Base-by-base conservation (phyloP, 2,797 vertebrate species). In the Rhadinocentrus ornatus region DNA sequence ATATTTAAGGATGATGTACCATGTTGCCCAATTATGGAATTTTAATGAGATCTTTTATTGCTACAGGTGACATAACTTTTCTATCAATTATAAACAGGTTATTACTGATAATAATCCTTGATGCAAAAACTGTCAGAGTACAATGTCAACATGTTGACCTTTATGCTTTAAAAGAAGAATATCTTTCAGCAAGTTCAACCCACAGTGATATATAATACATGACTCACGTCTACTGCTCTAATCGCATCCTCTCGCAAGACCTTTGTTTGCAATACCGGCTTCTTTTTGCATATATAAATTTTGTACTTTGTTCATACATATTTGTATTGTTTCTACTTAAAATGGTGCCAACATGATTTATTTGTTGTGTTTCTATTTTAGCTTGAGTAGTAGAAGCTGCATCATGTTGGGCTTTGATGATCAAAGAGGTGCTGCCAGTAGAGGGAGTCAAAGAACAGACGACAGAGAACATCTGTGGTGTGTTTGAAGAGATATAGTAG, bases 381-480 rank as follows among this genome's bases (percentile, higher is more conserved):
- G 56, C 48, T 15, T 55, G 66, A 58, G 59, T 65, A 27, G 32
- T 63, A 66, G 78, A 80, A 54, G 37, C 44, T 52, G 56, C 48
- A 63, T 26, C 54, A 58, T 16, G 24, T 12, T 65, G 71, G 66
- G 73, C 53, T 79, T 77, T 55, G 16, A 48, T 52, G 41, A 68
- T 66, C 31, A 48, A 10, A 66, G 58, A 81, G 66, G 87, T 88
- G 67, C 57, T 32, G 37, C 93, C 94, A 94, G 91, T 66, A 78
- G 93, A 88, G 93, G 94, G 93, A 93, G 78, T 83, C 85, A 74
- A 79, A 91, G 80, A 90, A 86, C 87, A 90, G 79, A 77, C 67
- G 0, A 58, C n/a, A 32, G 16, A 60, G 22, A 41, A 20, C 32
- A 24, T 0, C 12, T 62, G n/a, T 27, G 20, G 26, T 27, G 11